Base-by-base conservation (phyloP, 2,113 vertebrate genomes). In the Misgurnus mizolepis region DNA sequence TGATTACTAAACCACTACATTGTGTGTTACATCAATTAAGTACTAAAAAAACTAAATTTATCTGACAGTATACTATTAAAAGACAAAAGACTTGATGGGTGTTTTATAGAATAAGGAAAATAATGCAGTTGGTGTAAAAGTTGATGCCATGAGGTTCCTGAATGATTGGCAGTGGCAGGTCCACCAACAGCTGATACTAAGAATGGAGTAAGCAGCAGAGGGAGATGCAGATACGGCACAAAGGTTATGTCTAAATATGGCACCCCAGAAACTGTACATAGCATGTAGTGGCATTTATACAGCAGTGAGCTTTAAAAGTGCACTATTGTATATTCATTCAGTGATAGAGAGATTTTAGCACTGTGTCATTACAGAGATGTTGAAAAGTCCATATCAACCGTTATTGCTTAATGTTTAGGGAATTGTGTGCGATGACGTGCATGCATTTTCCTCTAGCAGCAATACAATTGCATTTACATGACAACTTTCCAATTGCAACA, bases 171-270 rank as follows among this genome's bases (percentile, higher is more conserved):
- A 92, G 85, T 84, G 78, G 85, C 90, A 90, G 88, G 80, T 75
- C 41, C 69, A 77, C 40, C 71, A 80, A 79, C 92, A 91, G 92
- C 90, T 92, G 90, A 89, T 69, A 82, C 83, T 88, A 80, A 88
- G 73, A 85, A 83, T 82, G 81, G 82, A 81, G 43, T 82, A 49
- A 60, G 55, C 71, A 22, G 67, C 8, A 34, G 74, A 53, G 62
- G 40, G 45, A 53, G n/a, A 65, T 43, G 22, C 79, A 71, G 82
- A 86, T 85, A 80, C 85, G 85, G 85, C 53, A 82, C 83, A 89
- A 87, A 89, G 88, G 91, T 92, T 88, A 88, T 14, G 61, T 76
- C 90, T 93, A 92, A 86, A 90, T 90, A 90, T 91, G 92, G 76
- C 79, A 56, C 7, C 47, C 53, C 66, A 56, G 34, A 79, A 62